Conservation (phyloP, 2,113 vertebrate genomes). For the Corythoichthys haematopterus region DNA sequence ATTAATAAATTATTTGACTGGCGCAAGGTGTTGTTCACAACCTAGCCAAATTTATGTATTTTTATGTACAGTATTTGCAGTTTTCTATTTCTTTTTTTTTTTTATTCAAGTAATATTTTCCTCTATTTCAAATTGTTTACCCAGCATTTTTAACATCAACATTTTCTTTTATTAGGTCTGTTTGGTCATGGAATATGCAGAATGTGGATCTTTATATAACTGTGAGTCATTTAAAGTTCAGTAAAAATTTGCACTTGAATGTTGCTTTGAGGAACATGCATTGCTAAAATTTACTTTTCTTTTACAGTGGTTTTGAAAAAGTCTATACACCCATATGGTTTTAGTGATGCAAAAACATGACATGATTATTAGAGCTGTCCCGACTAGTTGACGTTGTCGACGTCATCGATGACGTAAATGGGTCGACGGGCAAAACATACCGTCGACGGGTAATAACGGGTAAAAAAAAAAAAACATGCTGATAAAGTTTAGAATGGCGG, state of each 20-base stretch:
- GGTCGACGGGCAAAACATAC: too few species aligned
- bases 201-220: conserved; percentile 96
- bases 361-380: too few species aligned
- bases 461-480: too few species aligned
- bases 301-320: not conserved
- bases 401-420: too few species aligned
- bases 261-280: not conserved
- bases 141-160: not conserved
- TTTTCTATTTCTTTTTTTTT: not conserved
- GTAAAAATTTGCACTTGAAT: not conserved
- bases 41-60: too few species aligned
- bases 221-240: conserved; percentile 73
- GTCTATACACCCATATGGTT: not conserved
- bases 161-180: conserved; percentile 76
- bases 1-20: too few species aligned
- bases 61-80: too few species aligned
- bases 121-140: not conserved
- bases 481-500: too few species aligned
- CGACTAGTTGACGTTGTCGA: too few species aligned
- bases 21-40: too few species aligned
- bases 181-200: conserved; percentile 97
- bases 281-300: not conserved
- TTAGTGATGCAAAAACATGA: not conserved
- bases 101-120: not conserved
- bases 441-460: too few species aligned